Conservation (phyloP, 2,797 vertebrate genomes). For the Toxotes lorentzi region DNA sequence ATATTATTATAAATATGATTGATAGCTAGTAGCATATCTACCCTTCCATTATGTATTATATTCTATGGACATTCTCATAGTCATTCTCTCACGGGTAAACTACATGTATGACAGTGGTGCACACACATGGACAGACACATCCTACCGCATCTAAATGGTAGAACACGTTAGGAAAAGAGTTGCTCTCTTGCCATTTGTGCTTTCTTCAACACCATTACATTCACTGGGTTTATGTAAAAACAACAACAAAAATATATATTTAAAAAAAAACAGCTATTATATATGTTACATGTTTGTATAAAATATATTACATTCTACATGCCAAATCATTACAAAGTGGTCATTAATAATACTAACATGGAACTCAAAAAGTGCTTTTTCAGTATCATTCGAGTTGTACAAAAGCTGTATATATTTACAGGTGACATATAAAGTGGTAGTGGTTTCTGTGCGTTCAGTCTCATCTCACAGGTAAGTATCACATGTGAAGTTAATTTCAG, state of each 20-base stretch:
- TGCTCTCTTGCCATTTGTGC: constrained; percentile 44
- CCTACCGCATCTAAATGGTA: background rate
- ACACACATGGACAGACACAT: constrained; percentile 17
- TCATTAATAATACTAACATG: constrained; percentile 56
- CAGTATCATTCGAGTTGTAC: constrained; percentile 45
- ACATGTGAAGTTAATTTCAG: constrained; percentile 43
- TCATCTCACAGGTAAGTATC: constrained; percentile 49
- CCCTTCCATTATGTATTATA: constrained; percentile 33
- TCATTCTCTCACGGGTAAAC: constrained; percentile 23
- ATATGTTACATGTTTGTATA: constrained; percentile 43
- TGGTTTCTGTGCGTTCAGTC: constrained; percentile 48
- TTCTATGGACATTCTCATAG: constrained; percentile 16
- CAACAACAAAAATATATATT: constrained; percentile 1
- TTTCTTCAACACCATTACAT: constrained; percentile 61
- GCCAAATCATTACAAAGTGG: constrained; percentile 36
- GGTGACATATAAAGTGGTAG: constrained; percentile 28
- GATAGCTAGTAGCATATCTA: background rate
- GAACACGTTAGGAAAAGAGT: constrained; percentile 15
- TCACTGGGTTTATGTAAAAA: constrained; percentile 55
- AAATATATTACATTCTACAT: constrained; percentile 61
- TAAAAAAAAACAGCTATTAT: constrained; percentile 18
- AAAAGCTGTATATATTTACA: constrained; percentile 64
- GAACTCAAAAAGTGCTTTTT: constrained; percentile 67
- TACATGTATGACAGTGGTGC: background rate
- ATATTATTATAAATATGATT: constrained; percentile 1